phyloP scores from a whole-genome alignment of 2,113 vertebrate species.

The Embiotoca jacksoni region DNA sequence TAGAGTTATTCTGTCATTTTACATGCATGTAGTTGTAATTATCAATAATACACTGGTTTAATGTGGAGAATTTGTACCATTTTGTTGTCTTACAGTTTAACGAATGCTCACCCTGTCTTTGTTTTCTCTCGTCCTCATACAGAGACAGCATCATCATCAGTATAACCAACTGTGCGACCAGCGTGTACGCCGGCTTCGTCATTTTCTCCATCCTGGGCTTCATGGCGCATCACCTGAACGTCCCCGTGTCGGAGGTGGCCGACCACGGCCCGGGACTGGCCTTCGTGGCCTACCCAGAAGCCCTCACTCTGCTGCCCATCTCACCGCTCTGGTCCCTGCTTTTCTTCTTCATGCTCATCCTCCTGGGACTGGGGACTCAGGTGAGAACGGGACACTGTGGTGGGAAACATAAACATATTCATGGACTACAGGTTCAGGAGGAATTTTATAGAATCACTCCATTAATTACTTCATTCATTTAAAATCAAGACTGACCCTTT shows the following conservation, averaged over 20 bases:
- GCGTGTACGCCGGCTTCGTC: constrained; percentile 96
- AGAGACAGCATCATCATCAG: constrained; percentile 99
- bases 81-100: not conserved
- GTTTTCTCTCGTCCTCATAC: constrained; percentile 13
- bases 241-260: constrained; percentile 94
- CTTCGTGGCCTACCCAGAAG: constrained; percentile 97
- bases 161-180: constrained; percentile 97
- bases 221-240: constrained; percentile 95
- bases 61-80: not conserved
- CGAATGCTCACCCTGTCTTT: not conserved
- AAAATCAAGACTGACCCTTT: too few relatives aligned
- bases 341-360: constrained; percentile 99
- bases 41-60: too few relatives aligned
- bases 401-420: too few relatives aligned
- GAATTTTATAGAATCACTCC: too few relatives aligned
- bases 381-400: constrained; percentile 71
- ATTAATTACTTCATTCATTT: too few relatives aligned
- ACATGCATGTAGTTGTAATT: too few relatives aligned
- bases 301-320: constrained; percentile 94
- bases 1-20: too few relatives aligned
- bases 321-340: constrained; percentile 96
- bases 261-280: constrained; percentile 96
- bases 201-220: constrained; percentile 99
- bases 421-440: too few relatives aligned
- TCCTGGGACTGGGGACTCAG: constrained; percentile 97